phyloP scores from a whole-genome alignment of 2,113 vertebrate species.

The Centropus unirufus region DNA sequence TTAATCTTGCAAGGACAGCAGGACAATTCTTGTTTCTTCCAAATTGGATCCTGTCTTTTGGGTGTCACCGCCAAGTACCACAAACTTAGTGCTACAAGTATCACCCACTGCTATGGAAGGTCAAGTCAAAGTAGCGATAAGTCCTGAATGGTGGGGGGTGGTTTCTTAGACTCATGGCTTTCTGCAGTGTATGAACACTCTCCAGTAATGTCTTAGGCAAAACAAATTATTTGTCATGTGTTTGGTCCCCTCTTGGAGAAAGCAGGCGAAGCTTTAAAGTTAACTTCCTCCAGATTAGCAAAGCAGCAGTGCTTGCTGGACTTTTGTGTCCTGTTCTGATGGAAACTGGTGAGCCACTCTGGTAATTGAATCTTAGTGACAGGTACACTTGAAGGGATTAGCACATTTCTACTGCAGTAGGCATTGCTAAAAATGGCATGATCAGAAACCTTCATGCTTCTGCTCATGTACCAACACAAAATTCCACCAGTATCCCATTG shows the following conservation, averaged over 20 bases:
- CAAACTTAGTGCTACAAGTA: background rate
- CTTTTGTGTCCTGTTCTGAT: background rate
- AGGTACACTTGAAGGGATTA: background rate
- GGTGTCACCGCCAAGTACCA: background rate
- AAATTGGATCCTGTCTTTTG: background rate
- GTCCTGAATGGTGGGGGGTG: background rate
- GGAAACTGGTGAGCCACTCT: background rate
- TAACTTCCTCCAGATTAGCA: background rate
- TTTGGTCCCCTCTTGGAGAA: background rate
- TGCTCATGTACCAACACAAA: background rate
- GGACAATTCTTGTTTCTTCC: background rate
- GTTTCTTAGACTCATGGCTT: background rate
- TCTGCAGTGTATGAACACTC: background rate
- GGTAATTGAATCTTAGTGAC: background rate
- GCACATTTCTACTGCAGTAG: fast-evolving
- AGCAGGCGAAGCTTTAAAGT: background rate
- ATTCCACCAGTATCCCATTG: background rate
- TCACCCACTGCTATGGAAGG: background rate
- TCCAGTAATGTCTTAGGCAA: background rate
- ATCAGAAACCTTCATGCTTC: background rate
- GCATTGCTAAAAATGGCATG: background rate
- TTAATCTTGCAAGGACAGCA: background rate
- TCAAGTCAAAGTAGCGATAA: background rate
- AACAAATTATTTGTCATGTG: background rate
- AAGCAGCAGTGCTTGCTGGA: background rate